A percentile compares a stretch with the other conserved stretches of the same genome.
Conservation (phyloP, 2,888 invertebrate species). For the Agrilus biguttatus region DNA sequence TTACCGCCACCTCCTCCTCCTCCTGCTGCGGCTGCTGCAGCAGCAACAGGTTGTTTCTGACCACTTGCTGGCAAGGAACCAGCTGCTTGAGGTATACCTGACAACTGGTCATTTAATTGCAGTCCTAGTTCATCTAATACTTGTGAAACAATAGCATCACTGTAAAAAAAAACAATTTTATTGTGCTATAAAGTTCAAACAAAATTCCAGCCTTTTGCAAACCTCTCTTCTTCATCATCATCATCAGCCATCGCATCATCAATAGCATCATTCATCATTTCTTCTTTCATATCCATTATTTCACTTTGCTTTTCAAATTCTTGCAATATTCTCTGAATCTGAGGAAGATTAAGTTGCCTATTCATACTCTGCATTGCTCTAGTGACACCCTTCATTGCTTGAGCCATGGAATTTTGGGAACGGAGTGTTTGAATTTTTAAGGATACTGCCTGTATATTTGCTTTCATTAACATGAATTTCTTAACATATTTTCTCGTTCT, state of each 20-base stretch:
- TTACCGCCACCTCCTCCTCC: slow-evolving; percentile 34
- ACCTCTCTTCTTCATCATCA: slow-evolving; percentile 96
- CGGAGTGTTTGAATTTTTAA: slow-evolving; percentile 95
- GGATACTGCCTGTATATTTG: slow-evolving; percentile 95
- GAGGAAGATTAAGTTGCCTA: slow-evolving; percentile 88
- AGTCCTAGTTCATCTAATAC: slow-evolving; percentile 95
- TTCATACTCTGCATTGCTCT: slow-evolving; percentile 99
- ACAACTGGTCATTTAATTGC: slow-evolving; percentile 84
- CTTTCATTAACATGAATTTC: slow-evolving; percentile 98
- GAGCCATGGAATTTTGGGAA: slow-evolving; percentile 98
- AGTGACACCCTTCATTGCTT: slow-evolving; percentile 98
- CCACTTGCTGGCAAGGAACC: slow-evolving; percentile 40
- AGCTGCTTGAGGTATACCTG: slow-evolving; percentile 65
- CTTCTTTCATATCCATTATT: slow-evolving; percentile 99
- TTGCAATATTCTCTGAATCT: slow-evolving; percentile 93
- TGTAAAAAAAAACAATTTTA: slow-evolving; percentile 27
- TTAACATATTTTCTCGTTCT: slow-evolving; percentile 89
- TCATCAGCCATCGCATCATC: slow-evolving; percentile 99
- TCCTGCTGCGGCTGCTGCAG: slow-evolving; percentile 29
- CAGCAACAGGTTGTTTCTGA: slow-evolving; percentile 48
- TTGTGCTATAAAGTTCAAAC: neutral
- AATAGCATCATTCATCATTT: slow-evolving; percentile 99
- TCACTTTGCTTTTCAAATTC: slow-evolving; percentile 99
- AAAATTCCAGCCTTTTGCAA: neutral
- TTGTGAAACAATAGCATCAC: slow-evolving; percentile 89